Evolutionary conservation across 2,797 vertebrate genomes (phyloP).

Genomic region (Ambastaia sidthimunki): DNA sequence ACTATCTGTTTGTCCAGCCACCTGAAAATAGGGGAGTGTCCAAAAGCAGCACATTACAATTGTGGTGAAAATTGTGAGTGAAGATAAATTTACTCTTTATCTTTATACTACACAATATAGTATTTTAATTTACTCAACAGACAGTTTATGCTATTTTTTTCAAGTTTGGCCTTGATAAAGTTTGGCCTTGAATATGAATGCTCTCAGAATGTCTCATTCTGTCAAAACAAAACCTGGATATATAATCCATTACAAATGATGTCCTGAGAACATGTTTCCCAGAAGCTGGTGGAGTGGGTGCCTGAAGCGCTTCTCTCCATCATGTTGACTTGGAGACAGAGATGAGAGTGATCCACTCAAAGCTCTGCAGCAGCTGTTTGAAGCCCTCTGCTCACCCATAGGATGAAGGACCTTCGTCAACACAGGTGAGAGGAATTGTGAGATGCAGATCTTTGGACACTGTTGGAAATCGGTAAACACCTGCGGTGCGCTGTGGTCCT

Average conservation of each 20-base stretch:
- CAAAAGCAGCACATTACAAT: too few relatives aligned
- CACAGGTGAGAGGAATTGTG: constrained; percentile 55
- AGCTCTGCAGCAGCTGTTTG: constrained; percentile 58
- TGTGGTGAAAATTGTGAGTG: too few relatives aligned
- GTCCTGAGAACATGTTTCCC: neutral
- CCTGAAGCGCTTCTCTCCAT: constrained; percentile 36
- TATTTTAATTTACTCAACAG: too few relatives aligned
- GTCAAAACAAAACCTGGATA: neutral
- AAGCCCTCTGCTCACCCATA: constrained; percentile 56
- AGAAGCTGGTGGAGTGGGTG: neutral
- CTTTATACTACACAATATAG: too few relatives aligned
- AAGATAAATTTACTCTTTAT: too few relatives aligned
- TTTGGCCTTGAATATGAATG: neutral
- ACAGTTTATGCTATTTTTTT: too few relatives aligned
- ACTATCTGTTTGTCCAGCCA: too few relatives aligned
- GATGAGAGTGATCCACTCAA: constrained; percentile 57
- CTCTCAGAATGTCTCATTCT: neutral
- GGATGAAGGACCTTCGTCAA: constrained; percentile 65
- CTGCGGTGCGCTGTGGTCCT: constrained; percentile 60
- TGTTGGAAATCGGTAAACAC: constrained; percentile 66
- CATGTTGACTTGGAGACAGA: constrained; percentile 42
- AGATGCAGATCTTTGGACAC: constrained; percentile 54
- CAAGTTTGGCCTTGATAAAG: too few relatives aligned
- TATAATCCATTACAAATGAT: constrained; percentile 8
- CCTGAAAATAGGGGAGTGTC: too few relatives aligned